Percentiles rank a stretch among this genome's conserved stretches.
Conservation (phyloP, 2,797 vertebrate species). For the Peromyscus nudipes region DNA sequence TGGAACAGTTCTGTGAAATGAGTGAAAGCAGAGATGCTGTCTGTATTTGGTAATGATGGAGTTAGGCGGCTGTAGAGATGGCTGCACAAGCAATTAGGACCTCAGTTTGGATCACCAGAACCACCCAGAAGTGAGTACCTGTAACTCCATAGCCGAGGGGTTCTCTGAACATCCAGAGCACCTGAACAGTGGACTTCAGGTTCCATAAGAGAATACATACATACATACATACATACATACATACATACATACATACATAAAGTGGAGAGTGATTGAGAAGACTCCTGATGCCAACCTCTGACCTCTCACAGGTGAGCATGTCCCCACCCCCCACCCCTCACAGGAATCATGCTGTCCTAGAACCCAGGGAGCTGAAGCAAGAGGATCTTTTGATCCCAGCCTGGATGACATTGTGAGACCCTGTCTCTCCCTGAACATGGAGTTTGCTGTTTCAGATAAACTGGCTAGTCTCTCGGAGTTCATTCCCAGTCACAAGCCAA, state of each 20-base stretch:
- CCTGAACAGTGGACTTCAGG: neutral
- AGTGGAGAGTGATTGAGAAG: neutral
- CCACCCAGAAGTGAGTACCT: neutral
- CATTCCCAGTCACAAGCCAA: neutral
- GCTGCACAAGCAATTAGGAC: neutral
- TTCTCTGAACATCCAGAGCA: neutral
- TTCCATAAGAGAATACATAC: neutral
- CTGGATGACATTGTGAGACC: neutral
- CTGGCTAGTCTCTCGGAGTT: neutral
- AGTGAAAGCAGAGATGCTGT: neutral
- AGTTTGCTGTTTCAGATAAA: neutral
- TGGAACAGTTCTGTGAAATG: neutral
- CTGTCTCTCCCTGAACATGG: neutral
- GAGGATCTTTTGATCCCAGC: neutral
- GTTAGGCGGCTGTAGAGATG: neutral
- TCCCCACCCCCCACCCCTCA: neutral
- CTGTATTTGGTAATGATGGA: neutral
- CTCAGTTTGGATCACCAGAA: neutral
- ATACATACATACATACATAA: too few species aligned
- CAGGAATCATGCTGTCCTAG: neutral
- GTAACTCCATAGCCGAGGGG: neutral
- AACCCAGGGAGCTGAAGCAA: neutral
- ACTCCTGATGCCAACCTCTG: neutral
- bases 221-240: too few species aligned
- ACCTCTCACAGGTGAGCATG: neutral